Percentiles rank a stretch among this genome's conserved stretches.
phyloP scores from a whole-genome alignment of 2,888 invertebrate species.

The Halictus quadricinctus region DNA sequence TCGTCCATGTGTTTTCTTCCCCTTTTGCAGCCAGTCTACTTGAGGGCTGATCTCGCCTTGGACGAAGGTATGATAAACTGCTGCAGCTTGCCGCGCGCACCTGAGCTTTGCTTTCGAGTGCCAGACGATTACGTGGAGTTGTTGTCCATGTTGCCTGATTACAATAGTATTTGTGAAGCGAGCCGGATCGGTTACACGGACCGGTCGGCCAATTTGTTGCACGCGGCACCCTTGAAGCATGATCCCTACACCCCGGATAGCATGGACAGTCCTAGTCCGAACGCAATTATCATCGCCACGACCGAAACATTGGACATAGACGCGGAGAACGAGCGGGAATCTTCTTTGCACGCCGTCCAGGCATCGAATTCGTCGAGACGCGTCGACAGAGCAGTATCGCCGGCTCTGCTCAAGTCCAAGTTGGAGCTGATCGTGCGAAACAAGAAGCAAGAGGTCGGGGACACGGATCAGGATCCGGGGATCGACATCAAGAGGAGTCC shows the following conservation, averaged over 20 bases:
- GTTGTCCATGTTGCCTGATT: constrained; percentile 80
- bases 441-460: constrained; percentile 51
- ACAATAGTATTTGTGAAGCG: constrained; percentile 81
- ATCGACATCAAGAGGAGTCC: constrained; percentile 64
- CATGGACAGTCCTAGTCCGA: constrained; percentile 89
- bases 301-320: constrained; percentile 70
- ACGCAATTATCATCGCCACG: constrained; percentile 71
- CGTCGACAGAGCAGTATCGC: constrained; percentile 77
- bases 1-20: constrained; percentile 67
- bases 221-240: constrained; percentile 84
- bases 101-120: constrained; percentile 81
- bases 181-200: constrained; percentile 74
- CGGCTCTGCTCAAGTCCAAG: constrained; percentile 77
- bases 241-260: constrained; percentile 94
- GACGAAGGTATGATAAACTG: constrained; percentile 91
- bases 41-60: constrained; percentile 87
- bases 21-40: constrained; percentile 90
- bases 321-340: constrained; percentile 52
- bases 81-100: constrained; percentile 82
- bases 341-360: constrained; percentile 30
- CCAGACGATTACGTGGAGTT: constrained; percentile 77
- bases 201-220: constrained; percentile 83
- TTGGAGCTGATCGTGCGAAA: constrained; percentile 75
- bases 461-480: constrained; percentile 35
- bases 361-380: constrained; percentile 51